Evolutionary conservation across 2,797 vertebrate genomes (phyloP).

Genomic region (Hirundo rustica): DNA sequence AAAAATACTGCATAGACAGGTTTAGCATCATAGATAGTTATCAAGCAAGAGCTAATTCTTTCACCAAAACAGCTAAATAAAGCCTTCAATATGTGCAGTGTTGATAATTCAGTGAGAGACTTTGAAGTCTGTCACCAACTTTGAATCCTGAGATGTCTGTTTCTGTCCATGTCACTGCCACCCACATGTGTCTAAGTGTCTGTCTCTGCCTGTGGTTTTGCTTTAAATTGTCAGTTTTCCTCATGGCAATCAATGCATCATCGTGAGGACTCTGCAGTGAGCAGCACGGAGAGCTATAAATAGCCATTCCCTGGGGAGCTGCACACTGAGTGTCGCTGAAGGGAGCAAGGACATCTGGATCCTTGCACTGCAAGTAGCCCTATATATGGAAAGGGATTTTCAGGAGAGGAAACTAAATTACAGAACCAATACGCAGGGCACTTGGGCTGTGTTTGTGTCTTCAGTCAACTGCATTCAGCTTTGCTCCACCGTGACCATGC

Average conservation of each 20-base stretch:
- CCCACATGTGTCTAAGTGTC: constrained; percentile 31
- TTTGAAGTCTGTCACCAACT: constrained; percentile 52
- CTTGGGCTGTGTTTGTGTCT: background rate
- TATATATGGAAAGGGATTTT: background rate
- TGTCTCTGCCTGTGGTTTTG: constrained; percentile 44
- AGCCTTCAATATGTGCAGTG: background rate
- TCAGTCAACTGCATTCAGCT: background rate
- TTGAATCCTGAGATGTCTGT: constrained; percentile 30
- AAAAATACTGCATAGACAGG: background rate
- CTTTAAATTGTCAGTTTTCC: constrained; percentile 60
- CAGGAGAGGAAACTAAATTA: background rate
- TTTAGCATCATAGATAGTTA: constrained; percentile 5
- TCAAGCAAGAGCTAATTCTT: constrained; percentile 29
- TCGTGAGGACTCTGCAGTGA: background rate
- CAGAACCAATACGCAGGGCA: background rate
- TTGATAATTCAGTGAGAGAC: constrained; percentile 32
- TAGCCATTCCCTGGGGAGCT: background rate
- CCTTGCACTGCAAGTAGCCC: background rate
- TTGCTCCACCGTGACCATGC: accelerated
- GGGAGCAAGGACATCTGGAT: background rate
- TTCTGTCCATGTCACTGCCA: constrained; percentile 36
- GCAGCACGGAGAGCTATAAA: constrained; percentile 15
- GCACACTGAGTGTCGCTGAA: background rate
- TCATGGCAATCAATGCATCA: constrained; percentile 12
- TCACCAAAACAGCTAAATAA: constrained; percentile 42